Base-by-base conservation (phyloP, 2,113 vertebrate species). In the Myrmophylax atrothorax region DNA sequence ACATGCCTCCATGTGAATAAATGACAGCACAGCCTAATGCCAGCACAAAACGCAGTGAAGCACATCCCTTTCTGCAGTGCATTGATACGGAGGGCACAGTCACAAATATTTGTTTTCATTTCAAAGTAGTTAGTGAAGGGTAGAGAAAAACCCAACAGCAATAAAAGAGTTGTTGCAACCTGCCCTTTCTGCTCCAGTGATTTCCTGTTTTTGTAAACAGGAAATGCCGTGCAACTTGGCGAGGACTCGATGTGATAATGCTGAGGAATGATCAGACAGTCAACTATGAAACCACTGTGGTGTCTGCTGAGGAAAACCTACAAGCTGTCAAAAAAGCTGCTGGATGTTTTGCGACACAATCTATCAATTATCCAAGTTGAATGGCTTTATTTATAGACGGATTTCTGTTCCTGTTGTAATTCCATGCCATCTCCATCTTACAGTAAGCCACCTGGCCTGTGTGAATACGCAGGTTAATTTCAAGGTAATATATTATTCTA, bases 121-220 rank as follows among this genome's bases (percentile, higher is more conserved):
- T 89, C 77, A 50, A 83, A 58, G 64, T 75, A 76, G 37, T 79
- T 53, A 82, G 33, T 7, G 6, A 77, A 93, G 46, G 42, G 20
- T 50, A 79, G 25, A 86, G 62, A 5, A 53, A 89, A 96, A 85
- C 40, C 10, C 72, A 78, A 35, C 73, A n/a, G 58, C 67, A 93
- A 84, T 49, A 90, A 94, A 75, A 18, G 83, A 84, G 73, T 90
- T 94, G 94, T 92, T 93, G 73, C 44, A 97, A 95, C 88, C 90
- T 95, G 95, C 92, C 94, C 84, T 87, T 94, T 93, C 80, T 95
- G 91, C 80, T 96, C 83, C 82, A 72, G 46, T 0, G 0, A 75
- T 94, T 93, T 96, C 88, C 89, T 94, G 73, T 3, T 81, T 88
- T 79, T 94, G 95, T 95, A 96, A 96, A 96, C 93, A 96, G 96